Conservation (phyloP, 2,888 invertebrate genomes). For the Bombyx huttoni region DNA sequence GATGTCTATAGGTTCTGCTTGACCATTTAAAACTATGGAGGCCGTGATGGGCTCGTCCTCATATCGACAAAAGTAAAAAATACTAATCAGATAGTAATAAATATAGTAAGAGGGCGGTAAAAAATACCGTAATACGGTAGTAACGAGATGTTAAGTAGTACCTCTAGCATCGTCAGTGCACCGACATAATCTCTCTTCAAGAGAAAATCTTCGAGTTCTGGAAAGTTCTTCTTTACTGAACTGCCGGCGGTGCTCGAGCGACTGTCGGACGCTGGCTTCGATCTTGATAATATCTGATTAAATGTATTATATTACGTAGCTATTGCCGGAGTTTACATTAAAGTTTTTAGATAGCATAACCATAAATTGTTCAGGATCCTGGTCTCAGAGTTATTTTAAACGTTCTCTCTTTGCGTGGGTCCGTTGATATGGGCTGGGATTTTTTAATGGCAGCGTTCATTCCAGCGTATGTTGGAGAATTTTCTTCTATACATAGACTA, state of each 20-base stretch:
- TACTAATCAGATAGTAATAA: neutral
- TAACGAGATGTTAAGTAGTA: constrained; percentile 28
- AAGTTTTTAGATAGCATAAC: too few relatives aligned
- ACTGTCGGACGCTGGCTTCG: constrained; percentile 80
- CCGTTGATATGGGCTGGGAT: too few relatives aligned
- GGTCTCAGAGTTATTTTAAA: too few relatives aligned
- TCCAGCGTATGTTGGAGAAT: too few relatives aligned
- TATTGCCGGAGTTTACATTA: too few relatives aligned
- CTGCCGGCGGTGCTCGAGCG: constrained; percentile 27
- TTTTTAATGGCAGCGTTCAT: too few relatives aligned
- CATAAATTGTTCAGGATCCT: too few relatives aligned
- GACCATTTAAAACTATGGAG: too few relatives aligned
- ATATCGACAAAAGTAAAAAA: too few relatives aligned
- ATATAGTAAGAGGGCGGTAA: neutral
- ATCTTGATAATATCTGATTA: constrained; percentile 83
- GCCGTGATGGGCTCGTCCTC: too few relatives aligned
- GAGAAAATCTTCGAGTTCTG: constrained; percentile 92
- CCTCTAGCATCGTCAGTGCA: constrained; percentile 93
- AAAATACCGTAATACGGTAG: neutral
- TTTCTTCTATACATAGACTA: too few relatives aligned
- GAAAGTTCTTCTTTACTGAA: constrained; percentile 71
- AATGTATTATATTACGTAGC: neutral
- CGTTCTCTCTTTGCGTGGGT: neutral
- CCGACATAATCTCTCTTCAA: constrained; percentile 93
- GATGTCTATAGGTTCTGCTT: too few relatives aligned